Evolutionary conservation across 2,113 vertebrate species (phyloP).

Genomic region (Isurus oxyrinchus): DNA sequence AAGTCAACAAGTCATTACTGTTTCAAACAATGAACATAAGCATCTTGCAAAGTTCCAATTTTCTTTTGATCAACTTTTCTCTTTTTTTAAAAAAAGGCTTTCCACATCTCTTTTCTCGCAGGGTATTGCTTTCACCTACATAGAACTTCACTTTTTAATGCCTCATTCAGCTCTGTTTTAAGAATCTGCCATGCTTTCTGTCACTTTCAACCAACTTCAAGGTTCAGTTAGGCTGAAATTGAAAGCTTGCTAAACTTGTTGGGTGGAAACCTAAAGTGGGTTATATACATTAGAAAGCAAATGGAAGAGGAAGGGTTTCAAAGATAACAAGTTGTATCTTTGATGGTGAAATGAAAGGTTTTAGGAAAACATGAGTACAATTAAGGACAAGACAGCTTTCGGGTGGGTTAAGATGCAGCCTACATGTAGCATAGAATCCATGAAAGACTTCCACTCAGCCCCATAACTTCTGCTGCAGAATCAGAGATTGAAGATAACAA

Average conservation of each 20-base stretch:
- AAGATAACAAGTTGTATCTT: neutral
- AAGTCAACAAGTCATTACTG: neutral
- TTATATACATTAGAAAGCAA: neutral
- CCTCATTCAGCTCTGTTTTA: neutral
- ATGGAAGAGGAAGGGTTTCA: neutral
- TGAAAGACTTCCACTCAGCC: neutral
- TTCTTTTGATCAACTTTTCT: neutral
- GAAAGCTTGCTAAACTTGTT: neutral
- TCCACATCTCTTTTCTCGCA: neutral
- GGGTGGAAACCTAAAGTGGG: neutral
- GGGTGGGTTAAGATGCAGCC: neutral
- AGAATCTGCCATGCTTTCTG: neutral
- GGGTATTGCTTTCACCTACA: neutral
- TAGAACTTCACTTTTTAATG: neutral
- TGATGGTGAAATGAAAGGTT: neutral
- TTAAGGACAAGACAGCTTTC: neutral
- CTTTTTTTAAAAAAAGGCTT: neutral
- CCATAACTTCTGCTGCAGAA: neutral
- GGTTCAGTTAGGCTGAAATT: neutral
- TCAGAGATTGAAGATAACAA: neutral
- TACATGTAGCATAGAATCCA: neutral
- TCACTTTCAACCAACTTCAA: neutral
- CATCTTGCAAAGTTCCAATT: neutral
- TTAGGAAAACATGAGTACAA: neutral
- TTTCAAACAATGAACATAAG: neutral